Percentiles rank a stretch among this genome's conserved stretches.
Evolutionary conservation across 2,888 invertebrate genomes (phyloP).

Genomic region (Spilarctia lutea): DNA sequence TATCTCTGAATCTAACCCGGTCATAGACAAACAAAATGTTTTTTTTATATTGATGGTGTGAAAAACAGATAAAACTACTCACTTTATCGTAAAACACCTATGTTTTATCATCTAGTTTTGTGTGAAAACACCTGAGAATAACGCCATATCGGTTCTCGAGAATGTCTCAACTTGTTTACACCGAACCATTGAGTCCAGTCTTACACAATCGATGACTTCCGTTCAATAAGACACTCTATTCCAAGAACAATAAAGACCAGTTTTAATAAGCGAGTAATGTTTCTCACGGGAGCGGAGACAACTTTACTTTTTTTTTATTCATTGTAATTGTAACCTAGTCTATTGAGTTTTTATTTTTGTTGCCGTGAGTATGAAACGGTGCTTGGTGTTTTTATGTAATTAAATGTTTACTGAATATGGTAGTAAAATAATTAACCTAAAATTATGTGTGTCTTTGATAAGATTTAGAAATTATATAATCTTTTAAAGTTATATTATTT

Average conservation of each 20-base stretch:
- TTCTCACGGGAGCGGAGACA: constrained; percentile 37
- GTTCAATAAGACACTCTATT: constrained; percentile 22
- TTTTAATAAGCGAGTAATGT: constrained; percentile 12
- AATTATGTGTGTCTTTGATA: background rate
- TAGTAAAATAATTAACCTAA: background rate
- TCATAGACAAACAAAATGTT: background rate
- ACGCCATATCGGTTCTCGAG: constrained; percentile 3
- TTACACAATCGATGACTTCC: constrained; percentile 10
- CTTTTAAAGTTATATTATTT: background rate
- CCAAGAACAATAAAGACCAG: background rate
- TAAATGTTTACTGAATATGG: background rate
- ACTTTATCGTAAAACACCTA: background rate
- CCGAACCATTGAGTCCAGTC: constrained; percentile 12
- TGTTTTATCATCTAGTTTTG: background rate
- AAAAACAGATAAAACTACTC: background rate
- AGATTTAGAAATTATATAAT: background rate
- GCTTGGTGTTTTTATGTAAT: constrained; percentile 1
- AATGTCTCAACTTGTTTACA: constrained; percentile 18
- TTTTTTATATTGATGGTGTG: background rate
- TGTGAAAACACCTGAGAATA: constrained; percentile 10
- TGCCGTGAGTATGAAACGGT: constrained; percentile 27
- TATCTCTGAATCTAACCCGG: background rate
- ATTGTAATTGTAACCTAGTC: constrained; percentile 48
- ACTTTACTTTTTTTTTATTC: constrained; percentile 28
- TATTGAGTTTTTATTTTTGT: constrained; percentile 23